Percentiles rank a stretch among this genome's conserved stretches.
Conservation (phyloP, 2,113 vertebrate genomes). For the Otocyon megalotis region DNA sequence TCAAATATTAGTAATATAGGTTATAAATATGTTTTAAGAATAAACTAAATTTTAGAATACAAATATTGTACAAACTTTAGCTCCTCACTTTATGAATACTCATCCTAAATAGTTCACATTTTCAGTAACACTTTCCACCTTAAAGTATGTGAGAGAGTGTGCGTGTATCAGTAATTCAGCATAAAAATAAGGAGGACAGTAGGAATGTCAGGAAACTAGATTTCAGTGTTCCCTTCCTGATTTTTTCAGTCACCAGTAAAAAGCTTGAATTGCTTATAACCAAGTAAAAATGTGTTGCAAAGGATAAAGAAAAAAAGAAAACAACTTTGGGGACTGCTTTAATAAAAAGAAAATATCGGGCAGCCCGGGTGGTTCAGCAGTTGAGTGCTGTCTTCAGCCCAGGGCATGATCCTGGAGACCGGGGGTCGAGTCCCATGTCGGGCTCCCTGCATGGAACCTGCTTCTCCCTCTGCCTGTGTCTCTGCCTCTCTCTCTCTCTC, state of each 20-base stretch:
- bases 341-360: not conserved
- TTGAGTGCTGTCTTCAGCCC: no score
- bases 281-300: conserved; percentile 1
- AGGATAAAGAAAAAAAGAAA: not conserved
- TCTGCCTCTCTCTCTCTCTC: no score
- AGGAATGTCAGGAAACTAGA: not conserved
- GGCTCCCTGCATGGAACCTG: no score
- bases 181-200: not conserved
- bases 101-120: not conserved
- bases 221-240: conserved; percentile 4
- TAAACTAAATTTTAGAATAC: not conserved
- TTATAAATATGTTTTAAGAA: not conserved
- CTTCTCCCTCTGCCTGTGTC: no score
- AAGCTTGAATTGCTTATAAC: not conserved
- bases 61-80: not conserved
- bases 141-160: not conserved
- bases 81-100: not conserved
- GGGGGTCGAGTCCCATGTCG: no score
- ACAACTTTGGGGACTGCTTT: not conserved
- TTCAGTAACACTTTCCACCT: not conserved
- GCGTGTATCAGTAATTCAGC: not conserved
- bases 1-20: not conserved
- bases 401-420: no score
- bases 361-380: no score
- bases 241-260: not conserved